Evolutionary conservation across 92 coral and sea anemone species (phyloP), one percentile per base, ranked within the genome.

Genomic region (Porites lobata): DNA sequence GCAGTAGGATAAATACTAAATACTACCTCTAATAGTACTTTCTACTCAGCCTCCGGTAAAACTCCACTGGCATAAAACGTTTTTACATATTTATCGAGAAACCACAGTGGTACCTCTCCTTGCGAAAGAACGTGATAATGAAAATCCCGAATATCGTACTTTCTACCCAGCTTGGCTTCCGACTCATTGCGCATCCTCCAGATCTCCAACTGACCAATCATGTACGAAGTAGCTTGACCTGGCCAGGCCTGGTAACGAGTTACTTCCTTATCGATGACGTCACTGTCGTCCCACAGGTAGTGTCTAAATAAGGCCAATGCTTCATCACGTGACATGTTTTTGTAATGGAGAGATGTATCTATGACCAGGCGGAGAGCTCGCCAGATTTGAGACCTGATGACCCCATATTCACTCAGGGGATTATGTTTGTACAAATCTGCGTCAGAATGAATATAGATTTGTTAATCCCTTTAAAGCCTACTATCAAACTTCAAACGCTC

Each of bases 241-340:
- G 94, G 90, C 92, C 92, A 83, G 80, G 94, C 90, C 67, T 88
- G 92, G 87, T 92, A 92, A n/a, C 94, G 94, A 71, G 67, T 73
- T 18, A 88, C 65, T 73, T 92, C 94, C 38, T 92, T 92, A 9
- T 80, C 68, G 7, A 74, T 62, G 62, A 92, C 81, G 87, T 92
- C 92, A 53, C 92, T 85, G 53, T 81, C 84, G 65, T 92, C 92
- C 94, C 94, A 92, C 53, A 92, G 56, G 77, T 92, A 92, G 56
- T 92, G 86, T 26, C 52, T 80, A 69, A 92, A 89, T 19, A 92
- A 54, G 47, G 82, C 14, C 50, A 87, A 19, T n/a, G 95, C 95
- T 51, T 89, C 59, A 69, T 92, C 89, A 72, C 90, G 90, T 62
- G 95, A 73, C 95, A 92, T 92, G 90, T 57, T 43, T 63, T 82